Evolutionary conservation across 2,113 vertebrate species (phyloP).

Genomic region (Miniopterus natalensis): DNA sequence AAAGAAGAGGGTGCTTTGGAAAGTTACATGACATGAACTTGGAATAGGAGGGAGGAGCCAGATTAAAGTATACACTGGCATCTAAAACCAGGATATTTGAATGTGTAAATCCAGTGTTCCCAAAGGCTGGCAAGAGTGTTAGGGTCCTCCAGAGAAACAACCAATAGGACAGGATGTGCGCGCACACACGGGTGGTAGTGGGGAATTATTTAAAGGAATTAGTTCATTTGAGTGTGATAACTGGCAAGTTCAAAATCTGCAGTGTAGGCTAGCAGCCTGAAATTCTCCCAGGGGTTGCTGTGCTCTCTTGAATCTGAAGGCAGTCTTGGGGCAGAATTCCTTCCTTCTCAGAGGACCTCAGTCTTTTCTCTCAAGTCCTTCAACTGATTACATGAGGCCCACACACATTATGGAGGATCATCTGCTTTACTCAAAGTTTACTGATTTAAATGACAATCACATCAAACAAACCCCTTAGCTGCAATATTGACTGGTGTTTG

Average conservation of each 20-base stretch:
- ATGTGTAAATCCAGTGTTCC: not conserved
- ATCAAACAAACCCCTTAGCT: not conserved
- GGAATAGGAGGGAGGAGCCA: not conserved
- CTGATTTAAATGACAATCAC: not conserved
- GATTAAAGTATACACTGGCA: not conserved
- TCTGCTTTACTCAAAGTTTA: not conserved
- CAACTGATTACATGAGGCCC: not conserved
- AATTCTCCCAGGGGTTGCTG: not conserved
- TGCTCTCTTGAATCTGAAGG: not conserved
- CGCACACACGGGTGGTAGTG: not conserved
- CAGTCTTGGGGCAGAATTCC: not conserved
- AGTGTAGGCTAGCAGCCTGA: not conserved
- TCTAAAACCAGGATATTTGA: not conserved
- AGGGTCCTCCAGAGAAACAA: not conserved
- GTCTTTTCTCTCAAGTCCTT: not conserved
- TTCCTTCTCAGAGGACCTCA: not conserved
- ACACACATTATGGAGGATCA: not conserved
- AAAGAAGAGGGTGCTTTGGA: not conserved
- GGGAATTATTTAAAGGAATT: not conserved
- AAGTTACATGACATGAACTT: not conserved
- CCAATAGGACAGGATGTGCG: not conserved
- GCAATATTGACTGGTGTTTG: not conserved
- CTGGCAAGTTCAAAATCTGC: not conserved
- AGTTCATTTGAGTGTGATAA: not conserved
- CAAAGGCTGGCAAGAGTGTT: not conserved